Percentiles rank a stretch among this genome's conserved stretches.
Conservation (phyloP, 2,797 vertebrate species). For the Gymnopithys bicolor region DNA sequence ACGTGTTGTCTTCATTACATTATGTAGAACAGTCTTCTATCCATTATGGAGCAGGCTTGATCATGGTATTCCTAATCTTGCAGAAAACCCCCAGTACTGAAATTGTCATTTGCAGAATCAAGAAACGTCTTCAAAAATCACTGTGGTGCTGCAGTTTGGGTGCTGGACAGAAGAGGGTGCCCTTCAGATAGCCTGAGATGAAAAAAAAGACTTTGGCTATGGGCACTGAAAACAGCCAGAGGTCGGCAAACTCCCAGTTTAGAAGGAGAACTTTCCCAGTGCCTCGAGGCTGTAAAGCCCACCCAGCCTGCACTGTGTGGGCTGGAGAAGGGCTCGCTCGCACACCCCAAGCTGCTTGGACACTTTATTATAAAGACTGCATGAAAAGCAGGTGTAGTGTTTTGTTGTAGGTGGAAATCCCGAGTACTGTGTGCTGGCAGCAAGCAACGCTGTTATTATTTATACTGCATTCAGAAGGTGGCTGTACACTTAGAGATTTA, state of each 20-base stretch:
- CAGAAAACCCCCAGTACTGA: not conserved
- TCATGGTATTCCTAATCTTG: not conserved
- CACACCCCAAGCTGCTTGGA: not conserved
- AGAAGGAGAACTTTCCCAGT: rapidly evolving
- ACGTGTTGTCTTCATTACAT: not conserved
- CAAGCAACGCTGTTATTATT: rapidly evolving
- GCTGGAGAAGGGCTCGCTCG: rapidly evolving
- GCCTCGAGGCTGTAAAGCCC: not conserved
- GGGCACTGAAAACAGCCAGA: not conserved
- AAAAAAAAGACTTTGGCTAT: not conserved
- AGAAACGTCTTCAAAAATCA: not conserved
- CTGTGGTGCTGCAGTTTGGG: not conserved
- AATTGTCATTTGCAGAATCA: not conserved
- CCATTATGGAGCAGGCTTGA: not conserved
- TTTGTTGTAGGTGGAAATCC: not conserved
- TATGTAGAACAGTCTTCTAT: not conserved
- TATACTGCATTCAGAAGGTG: not conserved
- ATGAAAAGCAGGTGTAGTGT: not conserved
- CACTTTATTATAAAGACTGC: not conserved
- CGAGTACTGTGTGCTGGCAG: rapidly evolving
- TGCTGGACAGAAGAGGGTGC: constrained; percentile 50
- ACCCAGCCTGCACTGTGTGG: rapidly evolving
- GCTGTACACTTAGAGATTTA: not conserved
- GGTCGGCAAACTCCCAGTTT: rapidly evolving
- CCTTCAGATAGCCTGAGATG: not conserved